These are phyloP conservation scores for Chironomus striatipennis DNA, from an alignment of 1,140 invertebrate genomes.

Conservation along the genomic window DNA sequence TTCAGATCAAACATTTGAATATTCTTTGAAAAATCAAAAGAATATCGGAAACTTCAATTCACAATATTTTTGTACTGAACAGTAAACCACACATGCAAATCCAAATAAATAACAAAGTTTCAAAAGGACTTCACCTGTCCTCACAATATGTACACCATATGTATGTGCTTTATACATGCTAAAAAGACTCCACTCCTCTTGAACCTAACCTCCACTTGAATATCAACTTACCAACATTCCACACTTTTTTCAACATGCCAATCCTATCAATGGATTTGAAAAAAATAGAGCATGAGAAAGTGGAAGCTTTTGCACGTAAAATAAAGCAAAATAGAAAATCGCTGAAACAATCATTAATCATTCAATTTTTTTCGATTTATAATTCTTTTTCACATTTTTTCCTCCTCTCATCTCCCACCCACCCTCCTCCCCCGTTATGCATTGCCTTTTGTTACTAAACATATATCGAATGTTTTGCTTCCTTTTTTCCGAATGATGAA, in stretches of 20 bases:
- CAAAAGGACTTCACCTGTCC: neutral
- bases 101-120: slow-evolving; percentile 7
- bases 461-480: neutral
- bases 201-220: neutral
- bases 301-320: neutral
- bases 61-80: no score
- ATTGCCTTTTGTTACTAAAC: slow-evolving; percentile 1
- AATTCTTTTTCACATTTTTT: neutral
- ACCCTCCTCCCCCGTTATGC: no score
- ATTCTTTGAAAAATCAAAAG: no score
- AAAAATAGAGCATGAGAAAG: neutral
- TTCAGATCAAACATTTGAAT: no score
- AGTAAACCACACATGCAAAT: neutral
- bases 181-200: neutral
- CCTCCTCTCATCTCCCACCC: no score
- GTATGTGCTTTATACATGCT: neutral
- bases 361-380: slow-evolving; percentile 23
- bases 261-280: neutral
- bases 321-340: neutral
- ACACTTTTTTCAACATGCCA: neutral
- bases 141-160: neutral
- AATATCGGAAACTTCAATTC: no score
- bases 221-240: neutral
- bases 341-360: slow-evolving; percentile 23
- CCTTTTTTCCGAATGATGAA: neutral